Evolutionary conservation across 2,888 invertebrate genomes (phyloP).

Genomic region (Xanthorhoe spadicearia): DNA sequence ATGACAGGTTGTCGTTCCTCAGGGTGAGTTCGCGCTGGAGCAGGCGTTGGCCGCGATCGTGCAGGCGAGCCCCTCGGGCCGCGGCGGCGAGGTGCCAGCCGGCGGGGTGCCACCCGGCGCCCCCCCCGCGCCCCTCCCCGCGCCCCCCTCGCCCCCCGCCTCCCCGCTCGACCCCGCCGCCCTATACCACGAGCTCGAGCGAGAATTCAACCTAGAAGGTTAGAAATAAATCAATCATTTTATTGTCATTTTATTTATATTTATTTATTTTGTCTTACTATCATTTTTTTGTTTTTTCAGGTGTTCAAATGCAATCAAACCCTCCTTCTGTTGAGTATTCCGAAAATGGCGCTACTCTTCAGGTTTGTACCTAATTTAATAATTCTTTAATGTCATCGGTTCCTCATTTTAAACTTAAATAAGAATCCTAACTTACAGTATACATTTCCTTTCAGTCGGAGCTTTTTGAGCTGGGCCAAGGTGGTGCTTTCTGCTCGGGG

Average conservation of each 20-base stretch:
- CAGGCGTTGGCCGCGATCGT: conserved; percentile 1
- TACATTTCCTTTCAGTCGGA: conserved; percentile 9
- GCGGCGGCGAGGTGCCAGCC: no score
- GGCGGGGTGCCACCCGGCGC: no score
- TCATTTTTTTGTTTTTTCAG: background rate
- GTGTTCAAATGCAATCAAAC: background rate
- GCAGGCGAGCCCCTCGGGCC: background rate
- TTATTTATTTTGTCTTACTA: background rate
- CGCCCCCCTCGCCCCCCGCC: no score
- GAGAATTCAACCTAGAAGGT: background rate
- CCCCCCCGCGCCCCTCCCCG: background rate
- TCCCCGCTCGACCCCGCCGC: background rate
- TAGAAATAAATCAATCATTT: background rate
- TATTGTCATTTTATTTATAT: no score
- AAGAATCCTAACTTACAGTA: no score
- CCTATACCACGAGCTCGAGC: conserved; percentile 10
- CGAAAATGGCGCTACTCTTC: conserved; percentile 8
- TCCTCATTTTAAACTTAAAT: no score
- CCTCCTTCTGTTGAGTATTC: conserved; percentile 8
- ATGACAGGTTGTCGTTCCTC: conserved; percentile 4
- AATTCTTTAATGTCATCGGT: no score
- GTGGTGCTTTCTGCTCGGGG: background rate
- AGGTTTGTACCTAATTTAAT: conserved; percentile 5
- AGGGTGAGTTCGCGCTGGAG: conserved; percentile 13
- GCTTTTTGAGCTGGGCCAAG: conserved; percentile 19